phyloP scores from a whole-genome alignment of 2,113 vertebrate species.

The Crocuta crocuta region DNA sequence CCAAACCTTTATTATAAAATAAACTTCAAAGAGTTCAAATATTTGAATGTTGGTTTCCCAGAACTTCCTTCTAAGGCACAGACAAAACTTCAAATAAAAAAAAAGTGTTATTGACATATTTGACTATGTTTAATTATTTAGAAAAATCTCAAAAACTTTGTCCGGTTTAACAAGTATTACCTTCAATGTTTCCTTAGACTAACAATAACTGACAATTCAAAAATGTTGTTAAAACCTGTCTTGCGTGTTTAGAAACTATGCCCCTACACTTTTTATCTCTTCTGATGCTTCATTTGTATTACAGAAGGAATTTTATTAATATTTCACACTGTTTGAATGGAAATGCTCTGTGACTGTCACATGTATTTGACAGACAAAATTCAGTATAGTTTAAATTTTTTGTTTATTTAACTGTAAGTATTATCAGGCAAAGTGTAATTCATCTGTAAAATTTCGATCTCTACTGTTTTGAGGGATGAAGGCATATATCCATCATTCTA shows the following conservation, averaged over 20 bases:
- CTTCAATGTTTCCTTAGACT: background rate
- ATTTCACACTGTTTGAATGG: background rate
- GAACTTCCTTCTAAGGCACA: background rate
- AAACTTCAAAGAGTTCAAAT: background rate
- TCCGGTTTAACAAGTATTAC: background rate
- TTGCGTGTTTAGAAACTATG: background rate
- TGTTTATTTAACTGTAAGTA: constrained; percentile 63
- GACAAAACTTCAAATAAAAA: background rate
- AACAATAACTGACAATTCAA: background rate
- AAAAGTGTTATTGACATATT: background rate
- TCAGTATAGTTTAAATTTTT: background rate
- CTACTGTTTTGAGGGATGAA: constrained; percentile 23
- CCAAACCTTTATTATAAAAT: background rate
- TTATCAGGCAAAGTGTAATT: constrained; percentile 49
- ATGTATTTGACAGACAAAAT: background rate
- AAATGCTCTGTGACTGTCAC: background rate
- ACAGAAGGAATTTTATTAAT: background rate
- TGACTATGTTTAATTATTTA: background rate
- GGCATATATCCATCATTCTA: constrained; percentile 34
- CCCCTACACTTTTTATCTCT: background rate
- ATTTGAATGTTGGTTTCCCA: background rate
- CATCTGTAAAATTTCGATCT: constrained; percentile 10
- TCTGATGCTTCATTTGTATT: background rate
- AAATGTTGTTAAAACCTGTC: background rate
- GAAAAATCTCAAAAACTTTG: background rate